These are phyloP conservation scores for Terrapene triunguis DNA, from an alignment of 2,113 vertebrate species.

Conservation along the genomic window DNA sequence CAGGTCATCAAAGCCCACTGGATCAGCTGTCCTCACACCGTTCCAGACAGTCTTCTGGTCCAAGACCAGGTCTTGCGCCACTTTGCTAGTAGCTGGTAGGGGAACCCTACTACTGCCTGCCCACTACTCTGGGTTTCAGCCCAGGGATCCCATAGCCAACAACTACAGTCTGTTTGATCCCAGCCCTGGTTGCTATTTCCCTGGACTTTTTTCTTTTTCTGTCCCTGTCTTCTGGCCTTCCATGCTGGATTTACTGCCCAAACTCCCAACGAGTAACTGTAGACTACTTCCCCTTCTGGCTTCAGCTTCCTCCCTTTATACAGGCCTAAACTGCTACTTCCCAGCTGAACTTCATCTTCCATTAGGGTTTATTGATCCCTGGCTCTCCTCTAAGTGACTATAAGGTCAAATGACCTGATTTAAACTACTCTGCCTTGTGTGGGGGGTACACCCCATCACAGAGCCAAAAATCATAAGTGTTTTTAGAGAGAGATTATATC, in stretches of 20 bases:
- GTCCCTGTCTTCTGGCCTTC: background rate
- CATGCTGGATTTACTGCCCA: background rate
- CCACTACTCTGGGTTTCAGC: too few species aligned
- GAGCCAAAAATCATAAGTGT: background rate
- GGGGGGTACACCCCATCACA: background rate
- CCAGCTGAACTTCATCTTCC: background rate
- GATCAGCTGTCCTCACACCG: too few species aligned
- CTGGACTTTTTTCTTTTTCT: background rate
- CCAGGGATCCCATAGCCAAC: too few species aligned
- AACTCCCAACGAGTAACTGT: background rate
- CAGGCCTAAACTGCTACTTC: background rate
- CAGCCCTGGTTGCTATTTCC: too few species aligned
- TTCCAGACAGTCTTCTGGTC: too few species aligned
- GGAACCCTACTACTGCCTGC: too few species aligned
- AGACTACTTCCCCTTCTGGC: background rate
- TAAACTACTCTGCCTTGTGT: background rate
- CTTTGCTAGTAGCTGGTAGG: too few species aligned
- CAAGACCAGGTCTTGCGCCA: too few species aligned
- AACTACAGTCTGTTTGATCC: too few species aligned
- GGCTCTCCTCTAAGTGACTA: background rate
- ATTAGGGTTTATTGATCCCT: background rate
- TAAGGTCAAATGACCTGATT: background rate
- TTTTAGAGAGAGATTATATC: background rate
- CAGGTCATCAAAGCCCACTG: too few species aligned
- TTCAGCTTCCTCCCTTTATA: background rate